These are phyloP conservation scores for Cataglyphis hispanica DNA, from an alignment of 1,140 invertebrate genomes.

Conservation along the genomic window DNA sequence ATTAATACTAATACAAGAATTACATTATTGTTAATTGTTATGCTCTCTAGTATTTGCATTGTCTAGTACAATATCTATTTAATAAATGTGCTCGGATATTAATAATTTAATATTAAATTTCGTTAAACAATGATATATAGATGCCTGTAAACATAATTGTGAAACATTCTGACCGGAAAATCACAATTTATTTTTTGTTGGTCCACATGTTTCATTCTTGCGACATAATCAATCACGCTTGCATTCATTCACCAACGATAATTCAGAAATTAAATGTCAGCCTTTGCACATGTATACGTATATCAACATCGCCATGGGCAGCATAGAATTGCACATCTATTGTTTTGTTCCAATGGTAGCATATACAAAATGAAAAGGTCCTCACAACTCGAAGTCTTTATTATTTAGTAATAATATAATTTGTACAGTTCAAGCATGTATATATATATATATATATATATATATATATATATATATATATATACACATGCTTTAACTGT, in stretches of 20 bases:
- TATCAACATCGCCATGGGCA: slow-evolving; percentile 19
- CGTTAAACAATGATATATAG: neutral
- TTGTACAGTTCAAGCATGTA: neutral
- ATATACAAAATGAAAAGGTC: slow-evolving; percentile 5
- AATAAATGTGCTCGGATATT: neutral
- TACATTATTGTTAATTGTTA: slow-evolving; percentile 17
- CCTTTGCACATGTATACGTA: neutral
- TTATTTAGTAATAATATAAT: neutral
- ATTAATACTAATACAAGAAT: slow-evolving; percentile 18
- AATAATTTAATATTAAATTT: neutral
- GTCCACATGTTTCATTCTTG: neutral
- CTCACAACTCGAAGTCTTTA: slow-evolving; percentile 15
- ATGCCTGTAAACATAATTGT: neutral
- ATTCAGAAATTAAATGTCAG: slow-evolving; percentile 19
- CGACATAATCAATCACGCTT: slow-evolving; percentile 41
- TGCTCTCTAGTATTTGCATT: neutral
- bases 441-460: too few relatives aligned
- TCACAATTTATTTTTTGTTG: neutral
- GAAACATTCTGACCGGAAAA: slow-evolving; percentile 28
- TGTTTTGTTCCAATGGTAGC: neutral
- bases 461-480: too few relatives aligned
- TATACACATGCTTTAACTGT: too few relatives aligned
- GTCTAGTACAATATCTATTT: neutral
- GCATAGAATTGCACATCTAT: slow-evolving; percentile 28
- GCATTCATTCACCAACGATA: slow-evolving; percentile 14